A percentile compares a stretch with the other conserved stretches of the same genome.
phyloP scores from a whole-genome alignment of 2,113 vertebrate species.

The Pygoscelis antarcticus region DNA sequence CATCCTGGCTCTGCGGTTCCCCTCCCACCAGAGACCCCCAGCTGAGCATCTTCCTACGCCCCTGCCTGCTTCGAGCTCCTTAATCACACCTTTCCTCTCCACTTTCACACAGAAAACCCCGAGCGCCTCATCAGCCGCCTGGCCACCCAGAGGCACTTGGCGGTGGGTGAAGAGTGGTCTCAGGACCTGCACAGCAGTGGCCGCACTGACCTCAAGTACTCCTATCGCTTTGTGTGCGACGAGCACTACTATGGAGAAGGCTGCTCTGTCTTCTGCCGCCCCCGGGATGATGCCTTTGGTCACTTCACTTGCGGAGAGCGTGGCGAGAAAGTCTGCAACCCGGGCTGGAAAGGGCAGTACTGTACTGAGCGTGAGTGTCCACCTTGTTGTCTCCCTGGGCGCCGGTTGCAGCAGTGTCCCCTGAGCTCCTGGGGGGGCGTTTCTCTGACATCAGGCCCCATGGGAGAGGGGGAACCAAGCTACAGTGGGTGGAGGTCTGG shows the following conservation, averaged over 20 bases:
- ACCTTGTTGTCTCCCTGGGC: background rate
- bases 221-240: constrained; percentile 94
- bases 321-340: constrained; percentile 94
- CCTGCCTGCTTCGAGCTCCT: background rate
- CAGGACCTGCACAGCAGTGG: constrained; percentile 90
- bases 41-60: background rate
- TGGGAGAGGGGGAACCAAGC: background rate
- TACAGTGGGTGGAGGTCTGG: background rate
- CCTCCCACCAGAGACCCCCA: background rate
- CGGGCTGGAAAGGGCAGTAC: constrained; percentile 96
- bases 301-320: constrained; percentile 96
- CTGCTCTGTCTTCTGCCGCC: constrained; percentile 96
- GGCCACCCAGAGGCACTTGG: constrained; percentile 92
- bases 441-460: background rate
- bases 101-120: constrained; percentile 82
- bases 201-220: constrained; percentile 92
- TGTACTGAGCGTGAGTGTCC: constrained; percentile 92
- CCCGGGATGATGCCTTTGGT: constrained; percentile 93
- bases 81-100: background rate
- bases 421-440: background rate
- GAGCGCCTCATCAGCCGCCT: constrained; percentile 93
- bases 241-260: constrained; percentile 98
- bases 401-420: background rate
- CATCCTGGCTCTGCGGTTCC: background rate
- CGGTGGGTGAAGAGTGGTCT: constrained; percentile 95